Conservation (phyloP, 2,888 invertebrate genomes). For the Rhagium mordax region DNA sequence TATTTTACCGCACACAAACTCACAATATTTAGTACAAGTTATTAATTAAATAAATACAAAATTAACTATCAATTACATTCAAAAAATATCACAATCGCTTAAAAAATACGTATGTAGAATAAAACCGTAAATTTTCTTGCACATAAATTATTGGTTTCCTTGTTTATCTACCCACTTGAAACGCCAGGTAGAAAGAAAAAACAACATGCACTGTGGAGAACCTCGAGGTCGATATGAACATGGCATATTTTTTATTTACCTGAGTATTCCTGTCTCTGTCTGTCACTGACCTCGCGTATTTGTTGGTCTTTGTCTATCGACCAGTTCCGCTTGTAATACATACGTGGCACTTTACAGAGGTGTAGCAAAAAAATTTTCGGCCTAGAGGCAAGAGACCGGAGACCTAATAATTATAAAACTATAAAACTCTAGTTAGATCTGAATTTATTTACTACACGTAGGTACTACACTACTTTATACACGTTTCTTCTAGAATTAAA, state of each 20-base stretch:
- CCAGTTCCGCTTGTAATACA: background rate
- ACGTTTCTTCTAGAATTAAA: too few relatives aligned
- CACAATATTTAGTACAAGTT: background rate
- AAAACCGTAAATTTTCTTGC: background rate
- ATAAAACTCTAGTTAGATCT: background rate
- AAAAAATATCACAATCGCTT: conserved; percentile 28
- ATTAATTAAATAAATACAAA: background rate
- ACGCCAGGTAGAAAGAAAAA: background rate
- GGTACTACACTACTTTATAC: too few relatives aligned
- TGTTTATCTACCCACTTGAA: background rate
- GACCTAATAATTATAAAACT: background rate
- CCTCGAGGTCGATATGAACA: conserved; percentile 4
- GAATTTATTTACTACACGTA: too few relatives aligned
- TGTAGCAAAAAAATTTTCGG: background rate
- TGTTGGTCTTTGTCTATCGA: background rate
- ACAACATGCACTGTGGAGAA: background rate
- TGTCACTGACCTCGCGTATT: background rate
- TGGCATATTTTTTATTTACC: conserved; percentile 13
- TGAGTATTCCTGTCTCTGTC: background rate
- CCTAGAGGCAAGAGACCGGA: background rate
- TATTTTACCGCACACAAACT: conserved; percentile 3
- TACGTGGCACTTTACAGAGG: conserved; percentile 28
- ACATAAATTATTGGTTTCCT: background rate
- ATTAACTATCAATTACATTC: conserved; percentile 12
- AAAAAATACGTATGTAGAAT: conserved; percentile 5